Conservation (phyloP, 2,113 vertebrate species). For the Hippoglossus stenolepis region DNA sequence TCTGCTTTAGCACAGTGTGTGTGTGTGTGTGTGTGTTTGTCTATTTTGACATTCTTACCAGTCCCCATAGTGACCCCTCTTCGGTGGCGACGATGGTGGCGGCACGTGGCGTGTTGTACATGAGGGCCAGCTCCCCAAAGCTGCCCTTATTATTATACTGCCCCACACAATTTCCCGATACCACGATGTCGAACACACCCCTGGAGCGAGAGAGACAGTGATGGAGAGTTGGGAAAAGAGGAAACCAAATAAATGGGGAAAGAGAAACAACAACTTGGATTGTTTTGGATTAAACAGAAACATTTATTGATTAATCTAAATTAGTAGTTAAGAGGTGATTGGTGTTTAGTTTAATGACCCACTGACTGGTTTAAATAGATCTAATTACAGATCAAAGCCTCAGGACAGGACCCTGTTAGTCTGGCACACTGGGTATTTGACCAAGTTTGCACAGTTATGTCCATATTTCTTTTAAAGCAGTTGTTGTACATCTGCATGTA, state of each 20-base stretch:
- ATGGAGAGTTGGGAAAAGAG: conserved; percentile 32
- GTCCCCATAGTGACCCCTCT: conserved; percentile 95
- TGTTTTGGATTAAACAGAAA: not conserved
- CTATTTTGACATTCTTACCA: conserved; percentile 84
- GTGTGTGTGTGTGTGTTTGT: not conserved
- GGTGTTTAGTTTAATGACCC: conserved; percentile 5
- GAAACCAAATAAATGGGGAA: conserved; percentile 22
- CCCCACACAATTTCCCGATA: conserved; percentile 89
- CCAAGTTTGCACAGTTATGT: not conserved
- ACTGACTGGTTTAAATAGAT: conserved; percentile 19
- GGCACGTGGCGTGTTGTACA: conserved; percentile 99
- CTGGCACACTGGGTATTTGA: no score
- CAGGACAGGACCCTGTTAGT: not conserved
- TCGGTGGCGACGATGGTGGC: conserved; percentile 95
- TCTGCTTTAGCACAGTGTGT: not conserved
- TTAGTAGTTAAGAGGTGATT: not conserved
- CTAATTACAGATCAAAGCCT: conserved; percentile 24
- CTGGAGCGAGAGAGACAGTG: conserved; percentile 76
- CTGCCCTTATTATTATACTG: conserved; percentile 96
- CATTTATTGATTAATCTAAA: not conserved
- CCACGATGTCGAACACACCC: conserved; percentile 93
- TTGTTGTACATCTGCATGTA: not conserved
- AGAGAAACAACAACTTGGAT: not conserved
- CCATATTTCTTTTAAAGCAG: not conserved
- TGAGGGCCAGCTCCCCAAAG: conserved; percentile 97